Conservation (phyloP, 2,113 vertebrate species). For the Amphiprion ocellaris region DNA sequence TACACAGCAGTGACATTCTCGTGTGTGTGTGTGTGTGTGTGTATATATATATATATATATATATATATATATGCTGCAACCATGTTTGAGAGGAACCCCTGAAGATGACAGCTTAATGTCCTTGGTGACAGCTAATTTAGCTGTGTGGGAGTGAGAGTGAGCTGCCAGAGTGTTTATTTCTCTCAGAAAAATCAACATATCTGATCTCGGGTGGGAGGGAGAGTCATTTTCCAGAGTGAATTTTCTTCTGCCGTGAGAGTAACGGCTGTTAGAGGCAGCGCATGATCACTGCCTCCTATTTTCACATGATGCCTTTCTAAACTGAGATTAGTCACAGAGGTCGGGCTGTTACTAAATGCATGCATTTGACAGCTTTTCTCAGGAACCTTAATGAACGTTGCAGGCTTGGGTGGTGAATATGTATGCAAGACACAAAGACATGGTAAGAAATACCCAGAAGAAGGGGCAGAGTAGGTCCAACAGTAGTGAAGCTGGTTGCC, state of each 20-base stretch:
- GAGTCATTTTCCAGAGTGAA: slow-evolving; percentile 63
- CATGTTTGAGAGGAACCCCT: slow-evolving; percentile 47
- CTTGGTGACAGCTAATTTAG: slow-evolving; percentile 71
- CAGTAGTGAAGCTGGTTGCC: background rate
- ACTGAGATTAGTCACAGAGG: slow-evolving; percentile 69
- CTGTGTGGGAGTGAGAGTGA: slow-evolving; percentile 62
- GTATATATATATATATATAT: no score
- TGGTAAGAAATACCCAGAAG: slow-evolving; percentile 1
- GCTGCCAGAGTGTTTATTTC: slow-evolving; percentile 65
- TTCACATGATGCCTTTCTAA: slow-evolving; percentile 59
- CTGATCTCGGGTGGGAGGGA: slow-evolving; percentile 71
- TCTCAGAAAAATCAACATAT: slow-evolving; percentile 72
- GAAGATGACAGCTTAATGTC: slow-evolving; percentile 70
- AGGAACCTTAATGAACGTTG: slow-evolving; percentile 46
- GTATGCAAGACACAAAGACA: slow-evolving; percentile 29
- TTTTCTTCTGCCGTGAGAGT: slow-evolving; percentile 47
- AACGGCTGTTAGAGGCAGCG: slow-evolving; percentile 39
- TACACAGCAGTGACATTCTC: background rate
- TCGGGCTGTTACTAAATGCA: slow-evolving; percentile 46
- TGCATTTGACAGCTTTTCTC: slow-evolving; percentile 31
- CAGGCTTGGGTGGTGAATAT: slow-evolving; percentile 32
- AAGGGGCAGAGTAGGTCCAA: background rate
- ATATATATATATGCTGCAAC: slow-evolving; percentile 17
- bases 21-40: no score
- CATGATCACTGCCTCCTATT: slow-evolving; percentile 50